phyloP scores from a whole-genome alignment of 2,797 vertebrate genomes.

The Enteromius viviparus region DNA sequence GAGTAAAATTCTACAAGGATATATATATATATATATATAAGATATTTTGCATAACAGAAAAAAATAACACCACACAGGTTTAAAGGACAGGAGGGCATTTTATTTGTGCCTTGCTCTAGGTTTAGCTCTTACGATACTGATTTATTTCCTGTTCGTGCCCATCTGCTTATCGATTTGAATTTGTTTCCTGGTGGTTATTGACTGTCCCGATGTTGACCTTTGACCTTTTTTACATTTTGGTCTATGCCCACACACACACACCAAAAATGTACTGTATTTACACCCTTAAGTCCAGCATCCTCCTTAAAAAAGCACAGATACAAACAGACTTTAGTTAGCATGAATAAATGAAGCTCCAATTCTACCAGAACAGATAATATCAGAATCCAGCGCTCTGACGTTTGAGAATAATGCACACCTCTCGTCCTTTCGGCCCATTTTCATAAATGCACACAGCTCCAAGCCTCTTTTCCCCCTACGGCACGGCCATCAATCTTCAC shows the following conservation, averaged over 20 bases:
- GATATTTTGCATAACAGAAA: neutral
- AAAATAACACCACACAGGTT: neutral
- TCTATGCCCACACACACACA: neutral
- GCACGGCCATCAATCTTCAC: constrained; percentile 63
- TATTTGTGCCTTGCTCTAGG: neutral
- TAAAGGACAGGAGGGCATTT: neutral
- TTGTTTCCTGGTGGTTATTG: neutral
- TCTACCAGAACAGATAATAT: neutral
- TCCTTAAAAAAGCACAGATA: neutral
- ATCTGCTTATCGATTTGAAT: neutral
- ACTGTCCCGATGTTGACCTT: neutral
- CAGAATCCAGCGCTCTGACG: constrained; percentile 9
- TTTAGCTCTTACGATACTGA: neutral
- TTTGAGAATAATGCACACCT: constrained; percentile 45
- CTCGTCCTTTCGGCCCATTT: constrained; percentile 53
- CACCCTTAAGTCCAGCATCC: neutral
- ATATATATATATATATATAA: too few species aligned
- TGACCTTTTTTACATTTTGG: neutral
- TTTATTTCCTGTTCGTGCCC: neutral
- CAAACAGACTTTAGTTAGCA: neutral
- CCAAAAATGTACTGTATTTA: neutral
- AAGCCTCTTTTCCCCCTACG: constrained; percentile 50
- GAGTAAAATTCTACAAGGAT: neutral
- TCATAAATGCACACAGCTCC: constrained; percentile 58
- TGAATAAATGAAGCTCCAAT: neutral